phyloP scores from a whole-genome alignment of 2,113 vertebrate genomes.

The Turdus rufiventris region DNA sequence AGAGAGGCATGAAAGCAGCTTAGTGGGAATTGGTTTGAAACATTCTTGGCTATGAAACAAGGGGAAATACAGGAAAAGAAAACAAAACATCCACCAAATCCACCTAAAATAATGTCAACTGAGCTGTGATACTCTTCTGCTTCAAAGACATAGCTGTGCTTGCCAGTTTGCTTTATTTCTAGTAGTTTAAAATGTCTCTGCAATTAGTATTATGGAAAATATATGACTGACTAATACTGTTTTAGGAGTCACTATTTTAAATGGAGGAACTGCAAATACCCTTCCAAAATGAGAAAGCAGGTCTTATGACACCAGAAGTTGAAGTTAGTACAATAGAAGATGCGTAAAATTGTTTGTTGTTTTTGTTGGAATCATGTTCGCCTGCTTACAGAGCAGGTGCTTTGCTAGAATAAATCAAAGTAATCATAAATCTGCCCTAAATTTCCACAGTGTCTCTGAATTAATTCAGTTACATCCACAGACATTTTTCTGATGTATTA shows the following conservation, averaged over 20 bases:
- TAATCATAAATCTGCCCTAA: not conserved
- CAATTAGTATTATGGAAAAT: not conserved
- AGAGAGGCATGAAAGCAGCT: not conserved
- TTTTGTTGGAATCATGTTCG: not conserved
- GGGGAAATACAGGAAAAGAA: not conserved
- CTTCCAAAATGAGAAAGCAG: not conserved
- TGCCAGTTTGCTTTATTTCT: not conserved
- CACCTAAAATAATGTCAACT: not conserved
- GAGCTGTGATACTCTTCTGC: not conserved
- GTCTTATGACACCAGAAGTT: not conserved
- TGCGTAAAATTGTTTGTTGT: not conserved
- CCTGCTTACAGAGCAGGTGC: not conserved
- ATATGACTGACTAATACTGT: not conserved
- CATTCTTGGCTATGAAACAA: not conserved
- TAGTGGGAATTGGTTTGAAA: not conserved
- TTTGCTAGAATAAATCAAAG: not conserved
- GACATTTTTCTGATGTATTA: not conserved
- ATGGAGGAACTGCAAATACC: not conserved
- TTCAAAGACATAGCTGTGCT: not conserved
- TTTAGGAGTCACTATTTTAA: not conserved
- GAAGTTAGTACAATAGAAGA: not conserved
- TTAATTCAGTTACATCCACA: fast-evolving
- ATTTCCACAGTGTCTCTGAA: not conserved
- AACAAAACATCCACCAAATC: not conserved
- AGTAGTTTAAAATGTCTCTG: not conserved